Evolutionary conservation across 2,888 invertebrate species (phyloP).

Genomic region (Platycheirus albimanus): DNA sequence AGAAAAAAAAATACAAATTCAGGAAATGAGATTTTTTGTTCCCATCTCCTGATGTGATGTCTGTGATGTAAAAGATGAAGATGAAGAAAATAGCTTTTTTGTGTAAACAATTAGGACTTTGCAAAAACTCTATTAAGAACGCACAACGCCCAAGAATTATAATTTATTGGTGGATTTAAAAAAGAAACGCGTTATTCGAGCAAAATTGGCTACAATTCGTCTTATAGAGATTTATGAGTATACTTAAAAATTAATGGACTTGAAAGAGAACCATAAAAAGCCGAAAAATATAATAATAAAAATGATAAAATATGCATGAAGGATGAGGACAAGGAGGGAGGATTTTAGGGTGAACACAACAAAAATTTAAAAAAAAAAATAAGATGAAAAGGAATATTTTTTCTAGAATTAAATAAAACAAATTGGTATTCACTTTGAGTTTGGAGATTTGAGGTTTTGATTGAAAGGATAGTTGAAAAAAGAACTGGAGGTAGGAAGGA

Average conservation of each 20-base stretch:
- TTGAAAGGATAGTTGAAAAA: too few species aligned
- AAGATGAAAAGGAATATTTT: too few species aligned
- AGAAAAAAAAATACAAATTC: background rate
- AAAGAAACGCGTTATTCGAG: conserved; percentile 13
- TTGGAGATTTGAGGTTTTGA: too few species aligned
- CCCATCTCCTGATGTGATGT: background rate
- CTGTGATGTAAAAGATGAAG: background rate
- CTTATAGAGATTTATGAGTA: conserved; percentile 28
- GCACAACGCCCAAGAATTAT: conserved; percentile 13
- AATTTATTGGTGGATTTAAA: conserved; percentile 10
- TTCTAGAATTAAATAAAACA: too few species aligned
- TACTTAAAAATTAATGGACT: conserved; percentile 36
- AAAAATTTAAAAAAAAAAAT: too few species aligned
- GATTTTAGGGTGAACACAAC: too few species aligned
- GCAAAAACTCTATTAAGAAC: conserved; percentile 1
- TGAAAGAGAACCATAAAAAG: conserved; percentile 19
- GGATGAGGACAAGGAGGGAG: too few species aligned
- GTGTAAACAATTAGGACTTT: conserved; percentile 20
- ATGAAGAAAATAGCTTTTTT: background rate
- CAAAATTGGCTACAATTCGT: conserved; percentile 37
- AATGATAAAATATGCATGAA: conserved; percentile 29
- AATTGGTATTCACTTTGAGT: too few species aligned
- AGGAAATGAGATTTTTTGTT: background rate
- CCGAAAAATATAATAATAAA: background rate
- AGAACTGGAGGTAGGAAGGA: too few species aligned